These are phyloP conservation scores for Pipistrellus kuhlii DNA, from an alignment of 2,797 vertebrate species.

Conservation along the genomic window DNA sequence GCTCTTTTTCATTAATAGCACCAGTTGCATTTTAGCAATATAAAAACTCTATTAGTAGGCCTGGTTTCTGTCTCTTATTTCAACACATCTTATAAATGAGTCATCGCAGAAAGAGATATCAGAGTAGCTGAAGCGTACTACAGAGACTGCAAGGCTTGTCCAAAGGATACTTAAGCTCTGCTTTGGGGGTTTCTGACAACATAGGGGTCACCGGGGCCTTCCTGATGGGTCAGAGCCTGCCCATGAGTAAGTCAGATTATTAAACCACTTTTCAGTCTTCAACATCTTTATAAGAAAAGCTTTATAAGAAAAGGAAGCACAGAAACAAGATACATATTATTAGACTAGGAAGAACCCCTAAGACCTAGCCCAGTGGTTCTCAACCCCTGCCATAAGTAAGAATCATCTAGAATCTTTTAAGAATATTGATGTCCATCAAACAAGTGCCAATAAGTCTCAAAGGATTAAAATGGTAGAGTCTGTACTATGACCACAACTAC, in stretches of 20 bases:
- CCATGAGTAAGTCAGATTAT: not conserved
- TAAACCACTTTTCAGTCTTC: not conserved
- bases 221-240: not conserved
- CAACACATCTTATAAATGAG: constrained; percentile 80
- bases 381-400: not conserved
- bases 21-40: constrained; percentile 44
- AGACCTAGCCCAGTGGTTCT: not conserved
- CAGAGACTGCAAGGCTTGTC: not conserved
- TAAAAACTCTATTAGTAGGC: constrained; percentile 71
- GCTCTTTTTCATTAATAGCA: constrained; percentile 79
- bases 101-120: constrained; percentile 51
- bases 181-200: not conserved
- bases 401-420: not conserved
- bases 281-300: not conserved
- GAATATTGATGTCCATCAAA: not conserved
- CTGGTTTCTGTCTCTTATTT: constrained; percentile 62
- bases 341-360: not conserved
- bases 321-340: not conserved
- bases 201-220: not conserved
- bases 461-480: not conserved
- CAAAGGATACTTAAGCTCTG: not conserved
- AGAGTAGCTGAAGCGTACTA: constrained; percentile 58
- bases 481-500: not conserved
- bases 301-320: not conserved
- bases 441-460: not conserved